phyloP scores from a whole-genome alignment of 2,888 invertebrate species.

The Anoncus sp. region DNA sequence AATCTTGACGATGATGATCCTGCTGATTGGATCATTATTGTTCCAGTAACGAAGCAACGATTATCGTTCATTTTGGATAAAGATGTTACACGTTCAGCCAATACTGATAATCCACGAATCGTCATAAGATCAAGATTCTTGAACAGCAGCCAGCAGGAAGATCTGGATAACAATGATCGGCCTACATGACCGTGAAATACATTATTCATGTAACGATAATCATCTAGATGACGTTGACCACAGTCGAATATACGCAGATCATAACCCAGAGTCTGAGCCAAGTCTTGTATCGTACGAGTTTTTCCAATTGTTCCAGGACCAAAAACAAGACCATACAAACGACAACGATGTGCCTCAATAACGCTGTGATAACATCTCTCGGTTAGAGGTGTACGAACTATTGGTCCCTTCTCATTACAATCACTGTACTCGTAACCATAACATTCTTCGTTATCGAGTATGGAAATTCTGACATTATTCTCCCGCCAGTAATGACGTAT shows the following conservation, averaged over 20 bases:
- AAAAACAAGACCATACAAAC: slow-evolving; percentile 83
- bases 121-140: slow-evolving; percentile 85
- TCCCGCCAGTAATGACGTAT: slow-evolving; percentile 85
- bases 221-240: slow-evolving; percentile 83
- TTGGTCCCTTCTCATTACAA: slow-evolving; percentile 82
- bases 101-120: slow-evolving; percentile 84
- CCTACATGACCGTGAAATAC: slow-evolving; percentile 85
- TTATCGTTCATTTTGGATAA: slow-evolving; percentile 84
- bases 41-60: slow-evolving; percentile 87
- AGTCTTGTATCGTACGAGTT: slow-evolving; percentile 85
- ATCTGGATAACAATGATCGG: slow-evolving; percentile 64
- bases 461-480: slow-evolving; percentile 82
- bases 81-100: slow-evolving; percentile 85
- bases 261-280: slow-evolving; percentile 85
- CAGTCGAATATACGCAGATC: slow-evolving; percentile 86
- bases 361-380: slow-evolving; percentile 86
- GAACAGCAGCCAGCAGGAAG: slow-evolving; percentile 84
- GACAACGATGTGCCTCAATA: slow-evolving; percentile 86
- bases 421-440: slow-evolving; percentile 87
- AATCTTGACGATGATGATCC: neutral
- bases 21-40: slow-evolving; percentile 78
- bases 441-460: slow-evolving; percentile 84
- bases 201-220: slow-evolving; percentile 85
- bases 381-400: slow-evolving; percentile 83
- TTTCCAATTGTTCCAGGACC: slow-evolving; percentile 85